These are phyloP conservation scores for Goniozus legneri DNA, from an alignment of 1,140 invertebrate species.

Conservation along the genomic window DNA sequence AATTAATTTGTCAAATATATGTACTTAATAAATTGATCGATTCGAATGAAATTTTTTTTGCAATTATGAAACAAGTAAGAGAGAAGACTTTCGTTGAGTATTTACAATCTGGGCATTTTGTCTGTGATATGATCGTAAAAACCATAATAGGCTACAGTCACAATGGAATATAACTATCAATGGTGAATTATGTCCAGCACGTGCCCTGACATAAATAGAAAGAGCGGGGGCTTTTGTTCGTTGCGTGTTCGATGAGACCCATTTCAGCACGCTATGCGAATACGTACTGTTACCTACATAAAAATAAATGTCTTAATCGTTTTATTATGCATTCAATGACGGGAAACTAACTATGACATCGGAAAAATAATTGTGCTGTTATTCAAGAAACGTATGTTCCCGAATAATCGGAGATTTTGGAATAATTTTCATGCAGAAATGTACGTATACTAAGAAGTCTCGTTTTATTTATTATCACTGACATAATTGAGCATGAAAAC, in stretches of 20 bases:
- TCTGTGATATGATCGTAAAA: conserved; percentile 24
- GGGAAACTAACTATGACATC: too few relatives aligned
- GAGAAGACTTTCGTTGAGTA: too few relatives aligned
- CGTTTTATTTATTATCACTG: too few relatives aligned
- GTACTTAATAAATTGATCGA: too few relatives aligned
- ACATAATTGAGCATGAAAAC: too few relatives aligned
- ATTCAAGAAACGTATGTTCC: too few relatives aligned
- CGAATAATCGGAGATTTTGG: too few relatives aligned
- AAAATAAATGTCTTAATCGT: conserved; percentile 31
- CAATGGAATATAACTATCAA: conserved; percentile 46
- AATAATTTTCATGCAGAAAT: too few relatives aligned
- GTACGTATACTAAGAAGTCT: too few relatives aligned
- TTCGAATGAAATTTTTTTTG: too few relatives aligned
- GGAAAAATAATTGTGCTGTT: too few relatives aligned
- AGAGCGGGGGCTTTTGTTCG: conserved; percentile 37
- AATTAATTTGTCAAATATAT: conserved; percentile 13
- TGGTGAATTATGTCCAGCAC: conserved; percentile 45
- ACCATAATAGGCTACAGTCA: conserved; percentile 35
- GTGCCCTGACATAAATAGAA: conserved; percentile 38
- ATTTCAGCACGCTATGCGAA: conserved; percentile 6
- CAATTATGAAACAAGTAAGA: too few relatives aligned
- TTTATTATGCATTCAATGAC: conserved; percentile 32
- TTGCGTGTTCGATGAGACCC: conserved; percentile 6
- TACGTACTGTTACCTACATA: conserved; percentile 7
- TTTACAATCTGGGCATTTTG: conserved; percentile 30